Conservation (phyloP, 2,113 vertebrate genomes). For the Oreocharis arfaki region DNA sequence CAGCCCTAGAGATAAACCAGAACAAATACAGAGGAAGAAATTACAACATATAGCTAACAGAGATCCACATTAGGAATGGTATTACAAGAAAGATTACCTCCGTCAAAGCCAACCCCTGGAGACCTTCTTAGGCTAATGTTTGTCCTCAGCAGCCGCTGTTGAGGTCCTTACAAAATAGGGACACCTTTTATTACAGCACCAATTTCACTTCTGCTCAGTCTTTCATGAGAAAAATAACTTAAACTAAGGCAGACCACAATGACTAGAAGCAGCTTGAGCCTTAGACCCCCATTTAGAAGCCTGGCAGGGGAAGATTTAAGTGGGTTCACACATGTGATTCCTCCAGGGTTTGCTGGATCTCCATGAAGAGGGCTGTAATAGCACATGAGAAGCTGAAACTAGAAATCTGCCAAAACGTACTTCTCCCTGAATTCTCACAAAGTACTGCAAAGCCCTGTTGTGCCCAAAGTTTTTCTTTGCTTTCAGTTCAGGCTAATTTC, state of each 20-base stretch:
- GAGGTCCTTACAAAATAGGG: neutral
- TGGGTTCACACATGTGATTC: neutral
- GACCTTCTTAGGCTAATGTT: slow-evolving; percentile 23
- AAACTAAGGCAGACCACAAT: neutral
- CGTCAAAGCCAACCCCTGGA: neutral
- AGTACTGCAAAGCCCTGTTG: neutral
- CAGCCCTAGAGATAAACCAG: slow-evolving; percentile 13
- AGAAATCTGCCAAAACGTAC: neutral
- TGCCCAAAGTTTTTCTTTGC: neutral
- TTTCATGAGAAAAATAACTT: neutral
- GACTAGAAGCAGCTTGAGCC: neutral
- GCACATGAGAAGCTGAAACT: neutral
- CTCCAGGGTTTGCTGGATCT: neutral
- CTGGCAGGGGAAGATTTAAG: neutral
- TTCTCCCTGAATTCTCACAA: neutral
- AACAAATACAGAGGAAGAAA: slow-evolving; percentile 36
- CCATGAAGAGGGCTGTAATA: neutral
- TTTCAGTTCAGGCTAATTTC: neutral
- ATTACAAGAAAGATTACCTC: slow-evolving; percentile 51
- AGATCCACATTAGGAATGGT: slow-evolving; percentile 23
- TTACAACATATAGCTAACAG: slow-evolving; percentile 32
- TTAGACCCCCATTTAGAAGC: neutral
- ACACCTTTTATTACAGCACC: neutral
- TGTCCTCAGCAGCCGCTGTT: slow-evolving; percentile 31
- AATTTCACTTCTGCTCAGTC: neutral